These are phyloP conservation scores for Hucho hucho DNA, from an alignment of 2,113 vertebrate genomes.

Conservation along the genomic window DNA sequence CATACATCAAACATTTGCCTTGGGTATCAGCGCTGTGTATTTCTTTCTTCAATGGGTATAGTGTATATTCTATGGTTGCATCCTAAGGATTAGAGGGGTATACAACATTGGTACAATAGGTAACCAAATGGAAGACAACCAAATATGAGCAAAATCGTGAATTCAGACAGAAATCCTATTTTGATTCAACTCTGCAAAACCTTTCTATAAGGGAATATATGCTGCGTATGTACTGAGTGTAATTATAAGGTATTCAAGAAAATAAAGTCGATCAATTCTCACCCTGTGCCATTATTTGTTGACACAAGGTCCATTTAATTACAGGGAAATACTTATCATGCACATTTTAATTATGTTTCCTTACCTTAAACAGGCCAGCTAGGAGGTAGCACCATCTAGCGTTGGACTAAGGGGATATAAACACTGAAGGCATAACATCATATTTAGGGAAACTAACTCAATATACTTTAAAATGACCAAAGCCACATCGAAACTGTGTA, in stretches of 20 bases:
- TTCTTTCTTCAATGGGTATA: neutral
- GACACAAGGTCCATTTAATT: slow-evolving; percentile 63
- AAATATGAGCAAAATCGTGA: neutral
- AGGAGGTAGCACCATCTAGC: slow-evolving; percentile 75
- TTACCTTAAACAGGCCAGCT: slow-evolving; percentile 40
- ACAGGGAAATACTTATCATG: slow-evolving; percentile 61
- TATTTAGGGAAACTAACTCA: too few species aligned
- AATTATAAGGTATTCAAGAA: slow-evolving; percentile 26
- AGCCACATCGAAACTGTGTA: too few species aligned
- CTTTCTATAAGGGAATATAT: neutral
- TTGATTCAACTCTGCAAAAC: neutral
- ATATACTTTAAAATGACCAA: too few species aligned
- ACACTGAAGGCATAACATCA: neutral
- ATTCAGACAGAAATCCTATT: neutral
- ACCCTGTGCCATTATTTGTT: slow-evolving; percentile 39
- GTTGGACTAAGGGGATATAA: neutral
- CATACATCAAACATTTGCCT: neutral
- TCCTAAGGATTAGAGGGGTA: neutral
- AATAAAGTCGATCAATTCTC: slow-evolving; percentile 35
- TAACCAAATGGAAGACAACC: neutral
- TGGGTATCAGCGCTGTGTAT: too few species aligned
- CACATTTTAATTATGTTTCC: slow-evolving; percentile 61
- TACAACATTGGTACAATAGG: neutral
- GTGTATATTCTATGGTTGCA: neutral
- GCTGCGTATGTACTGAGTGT: neutral